Evolutionary conservation across 2,113 vertebrate genomes (phyloP).

Genomic region (Pseudorhombus dupliciocellatus): DNA sequence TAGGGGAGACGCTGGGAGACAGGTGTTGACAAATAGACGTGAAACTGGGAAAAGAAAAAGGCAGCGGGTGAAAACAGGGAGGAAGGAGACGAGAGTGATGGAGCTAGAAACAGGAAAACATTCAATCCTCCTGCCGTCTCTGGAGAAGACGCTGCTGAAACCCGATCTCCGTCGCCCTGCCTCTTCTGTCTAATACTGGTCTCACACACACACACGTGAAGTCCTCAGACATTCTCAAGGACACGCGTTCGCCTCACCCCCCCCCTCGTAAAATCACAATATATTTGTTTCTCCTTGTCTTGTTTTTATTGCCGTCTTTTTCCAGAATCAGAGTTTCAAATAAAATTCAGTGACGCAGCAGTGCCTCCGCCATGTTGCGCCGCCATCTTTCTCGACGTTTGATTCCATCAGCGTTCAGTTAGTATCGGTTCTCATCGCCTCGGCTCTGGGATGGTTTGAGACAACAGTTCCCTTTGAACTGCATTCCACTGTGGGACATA

Average conservation of each 20-base stretch:
- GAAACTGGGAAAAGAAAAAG: neutral
- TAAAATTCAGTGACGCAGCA: no score
- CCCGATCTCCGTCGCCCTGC: constrained; percentile 50
- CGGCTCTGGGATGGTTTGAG: no score
- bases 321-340: neutral
- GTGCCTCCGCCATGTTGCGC: no score
- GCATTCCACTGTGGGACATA: neutral
- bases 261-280: no score
- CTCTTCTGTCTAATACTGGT: constrained; percentile 36
- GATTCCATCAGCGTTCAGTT: no score
- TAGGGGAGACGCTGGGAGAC: neutral
- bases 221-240: neutral
- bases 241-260: neutral
- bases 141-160: constrained; percentile 63
- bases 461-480: neutral
- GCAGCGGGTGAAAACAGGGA: neutral
- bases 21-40: constrained; percentile 22
- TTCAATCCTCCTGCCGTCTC: constrained; percentile 43
- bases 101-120: constrained; percentile 35
- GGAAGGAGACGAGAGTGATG: constrained; percentile 28
- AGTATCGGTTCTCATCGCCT: no score
- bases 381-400: no score
- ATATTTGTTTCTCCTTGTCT: no score
- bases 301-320: no score
- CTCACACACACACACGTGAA: constrained; percentile 25